phyloP scores from a whole-genome alignment of 2,113 vertebrate genomes.

The Oenanthe oenanthe region DNA sequence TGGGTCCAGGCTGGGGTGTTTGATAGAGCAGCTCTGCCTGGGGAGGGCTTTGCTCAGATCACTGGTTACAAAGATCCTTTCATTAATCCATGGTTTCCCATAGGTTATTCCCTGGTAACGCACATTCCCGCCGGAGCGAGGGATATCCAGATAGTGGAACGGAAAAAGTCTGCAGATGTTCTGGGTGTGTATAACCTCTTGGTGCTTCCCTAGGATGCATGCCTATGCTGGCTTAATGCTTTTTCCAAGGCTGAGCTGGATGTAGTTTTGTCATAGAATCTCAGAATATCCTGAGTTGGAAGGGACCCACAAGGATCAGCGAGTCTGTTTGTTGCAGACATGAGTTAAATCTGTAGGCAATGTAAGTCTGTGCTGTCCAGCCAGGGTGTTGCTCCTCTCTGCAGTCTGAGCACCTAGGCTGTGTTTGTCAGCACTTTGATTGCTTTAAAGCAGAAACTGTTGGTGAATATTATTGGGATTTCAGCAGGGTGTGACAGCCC shows the following conservation, averaged over 20 bases:
- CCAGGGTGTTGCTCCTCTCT: not conserved
- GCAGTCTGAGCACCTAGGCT: not conserved
- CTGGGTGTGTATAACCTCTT: slow-evolving; percentile 80
- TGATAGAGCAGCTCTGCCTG: not conserved
- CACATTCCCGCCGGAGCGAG: slow-evolving; percentile 94
- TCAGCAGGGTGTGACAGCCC: not conserved
- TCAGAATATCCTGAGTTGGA: not conserved
- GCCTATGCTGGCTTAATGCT: not conserved
- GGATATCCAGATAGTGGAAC: slow-evolving; percentile 96
- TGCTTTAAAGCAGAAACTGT: not conserved
- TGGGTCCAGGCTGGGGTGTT: not conserved
- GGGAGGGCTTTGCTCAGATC: not conserved
- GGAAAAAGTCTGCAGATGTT: slow-evolving; percentile 95
- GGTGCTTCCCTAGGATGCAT: not conserved
- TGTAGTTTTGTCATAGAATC: not conserved
- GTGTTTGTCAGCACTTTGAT: not conserved
- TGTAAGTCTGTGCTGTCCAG: not conserved
- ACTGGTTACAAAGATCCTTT: not conserved
- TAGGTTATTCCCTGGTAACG: slow-evolving; percentile 94
- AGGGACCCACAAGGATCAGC: not conserved
- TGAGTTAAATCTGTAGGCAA: not conserved
- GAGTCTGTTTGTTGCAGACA: not conserved
- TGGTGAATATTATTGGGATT: not conserved
- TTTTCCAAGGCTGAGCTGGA: not conserved
- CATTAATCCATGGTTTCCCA: not conserved